These are phyloP conservation scores for Parochlus steinenii DNA, from an alignment of 2,888 invertebrate genomes.

Conservation along the genomic window DNA sequence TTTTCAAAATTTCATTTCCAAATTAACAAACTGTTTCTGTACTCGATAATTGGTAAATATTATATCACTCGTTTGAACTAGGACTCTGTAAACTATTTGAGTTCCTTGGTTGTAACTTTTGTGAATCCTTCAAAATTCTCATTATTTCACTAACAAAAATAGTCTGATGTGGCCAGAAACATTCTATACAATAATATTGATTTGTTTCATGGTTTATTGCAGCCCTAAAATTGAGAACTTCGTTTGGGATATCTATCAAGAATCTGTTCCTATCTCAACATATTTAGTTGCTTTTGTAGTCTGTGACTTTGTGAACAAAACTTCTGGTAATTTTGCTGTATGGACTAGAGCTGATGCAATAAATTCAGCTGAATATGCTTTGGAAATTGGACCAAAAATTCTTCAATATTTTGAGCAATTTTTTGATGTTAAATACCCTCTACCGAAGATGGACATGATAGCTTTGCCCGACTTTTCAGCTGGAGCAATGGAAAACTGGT, in stretches of 20 bases:
- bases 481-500: constrained; percentile 65
- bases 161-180: no score
- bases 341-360: constrained; percentile 57
- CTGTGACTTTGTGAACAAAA: constrained; percentile 52
- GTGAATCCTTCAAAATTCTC: no score
- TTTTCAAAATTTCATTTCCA: no score
- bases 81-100: no score
- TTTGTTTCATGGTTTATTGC: constrained; percentile 36
- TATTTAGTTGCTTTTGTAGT: constrained; percentile 75
- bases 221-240: constrained; percentile 1
- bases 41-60: no score
- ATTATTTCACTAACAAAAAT: no score
- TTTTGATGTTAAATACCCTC: constrained; percentile 58
- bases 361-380: constrained; percentile 53
- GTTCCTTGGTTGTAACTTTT: no score
- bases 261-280: constrained; percentile 75
- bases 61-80: no score
- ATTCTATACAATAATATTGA: no score
- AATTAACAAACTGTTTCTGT: no score
- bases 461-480: constrained; percentile 80
- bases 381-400: constrained; percentile 58
- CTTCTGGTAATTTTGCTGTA: constrained; percentile 43
- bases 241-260: constrained; percentile 59
- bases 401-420: constrained; percentile 53
- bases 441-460: constrained; percentile 82